Evolutionary conservation across 64 coral and sea anemone species (phyloP).

Genomic region (Hydrozoanthus tunicans): DNA sequence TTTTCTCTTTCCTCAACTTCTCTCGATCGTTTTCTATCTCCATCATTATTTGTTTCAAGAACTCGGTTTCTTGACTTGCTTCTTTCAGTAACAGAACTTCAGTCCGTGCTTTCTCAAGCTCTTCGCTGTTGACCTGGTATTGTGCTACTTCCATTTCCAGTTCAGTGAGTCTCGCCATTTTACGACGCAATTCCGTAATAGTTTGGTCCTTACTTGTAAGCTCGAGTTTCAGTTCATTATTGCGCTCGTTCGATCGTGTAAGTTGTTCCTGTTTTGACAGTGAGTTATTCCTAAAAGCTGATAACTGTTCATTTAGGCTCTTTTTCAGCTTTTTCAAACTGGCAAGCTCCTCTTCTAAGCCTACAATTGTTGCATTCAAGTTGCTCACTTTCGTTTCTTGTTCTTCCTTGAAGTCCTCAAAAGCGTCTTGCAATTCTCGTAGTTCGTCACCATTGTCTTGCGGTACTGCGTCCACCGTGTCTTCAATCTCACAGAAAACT

Average conservation of each 20-base stretch:
- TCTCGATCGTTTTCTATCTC: slow-evolving; percentile 51
- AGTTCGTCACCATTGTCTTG: not conserved
- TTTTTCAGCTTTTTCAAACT: slow-evolving; percentile 21
- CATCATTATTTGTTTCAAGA: slow-evolving; percentile 27
- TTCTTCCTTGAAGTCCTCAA: slow-evolving; percentile 25
- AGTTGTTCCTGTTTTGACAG: slow-evolving; percentile 43
- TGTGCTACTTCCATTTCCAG: slow-evolving; percentile 17
- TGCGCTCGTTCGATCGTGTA: slow-evolving; percentile 35
- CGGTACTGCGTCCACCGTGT: slow-evolving; percentile 27
- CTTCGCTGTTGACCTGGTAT: not conserved
- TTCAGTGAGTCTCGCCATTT: not conserved
- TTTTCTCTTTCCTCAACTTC: slow-evolving; percentile 32
- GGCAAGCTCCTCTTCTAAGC: slow-evolving; percentile 15
- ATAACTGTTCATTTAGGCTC: slow-evolving; percentile 34
- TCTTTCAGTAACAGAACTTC: slow-evolving; percentile 26
- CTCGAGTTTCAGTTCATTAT: slow-evolving; percentile 37
- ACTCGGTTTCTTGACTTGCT: slow-evolving; percentile 15
- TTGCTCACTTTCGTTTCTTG: slow-evolving; percentile 2
- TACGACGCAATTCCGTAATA: slow-evolving; percentile 37
- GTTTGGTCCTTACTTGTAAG: slow-evolving; percentile 15
- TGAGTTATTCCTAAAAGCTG: slow-evolving; percentile 26
- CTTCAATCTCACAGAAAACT: not conserved
- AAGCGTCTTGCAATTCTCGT: not conserved
- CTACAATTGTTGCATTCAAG: not conserved
- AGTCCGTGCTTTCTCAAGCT: not conserved